Evolutionary conservation across 2,888 invertebrate species (phyloP), one percentile per base, ranked within the genome.

Genomic region (Leistus spinibarbis): DNA sequence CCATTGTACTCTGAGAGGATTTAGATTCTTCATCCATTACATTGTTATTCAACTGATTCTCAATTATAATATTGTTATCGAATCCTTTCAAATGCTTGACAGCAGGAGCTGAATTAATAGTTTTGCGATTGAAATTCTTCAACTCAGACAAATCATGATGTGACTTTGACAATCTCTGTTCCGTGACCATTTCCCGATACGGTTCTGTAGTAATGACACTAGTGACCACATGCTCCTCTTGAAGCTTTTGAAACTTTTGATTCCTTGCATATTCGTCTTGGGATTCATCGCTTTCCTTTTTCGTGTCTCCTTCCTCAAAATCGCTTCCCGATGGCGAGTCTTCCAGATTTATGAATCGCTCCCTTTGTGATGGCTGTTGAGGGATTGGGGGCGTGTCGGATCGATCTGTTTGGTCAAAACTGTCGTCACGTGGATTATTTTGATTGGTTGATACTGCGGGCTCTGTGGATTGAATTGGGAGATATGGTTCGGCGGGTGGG

Each of bases 391-490:
- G 75, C 54, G 75, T 73, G n/a, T 73, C 73, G 17, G 67, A 67
- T 22, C 62, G 73, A 40, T 73, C 73, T 62, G 73, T 60, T 62
- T 73, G 73, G 54, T 73, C 73, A 56, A 67, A 73, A 67, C 67
- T 73, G 23, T 67, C 77, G 79, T 79, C 76, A 79, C 81, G 69
- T 80, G 81, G 69, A 80, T 81, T 24, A 81, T 82, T 71, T 80
- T 80, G 54, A 40, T n/a, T n/a, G n/a, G 5, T 2, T 80, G 77
- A 60, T 77, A 79, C 5, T 82, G 82, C 65, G 83, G 83, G 4
- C 82, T 82, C n/a, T 84, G 84, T 63, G 85, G 86, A 7, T 85
- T 86, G 77, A 83, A 85, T 77, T 68, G 81, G 80, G 22, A 81
- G 76, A 66, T 78, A 79, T 2, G 83, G 83, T 68, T 84, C 83